A percentile compares a stretch with the other conserved stretches of the same genome.
Evolutionary conservation across 2,113 vertebrate species (phyloP).

Genomic region (Trogon melanurus): DNA sequence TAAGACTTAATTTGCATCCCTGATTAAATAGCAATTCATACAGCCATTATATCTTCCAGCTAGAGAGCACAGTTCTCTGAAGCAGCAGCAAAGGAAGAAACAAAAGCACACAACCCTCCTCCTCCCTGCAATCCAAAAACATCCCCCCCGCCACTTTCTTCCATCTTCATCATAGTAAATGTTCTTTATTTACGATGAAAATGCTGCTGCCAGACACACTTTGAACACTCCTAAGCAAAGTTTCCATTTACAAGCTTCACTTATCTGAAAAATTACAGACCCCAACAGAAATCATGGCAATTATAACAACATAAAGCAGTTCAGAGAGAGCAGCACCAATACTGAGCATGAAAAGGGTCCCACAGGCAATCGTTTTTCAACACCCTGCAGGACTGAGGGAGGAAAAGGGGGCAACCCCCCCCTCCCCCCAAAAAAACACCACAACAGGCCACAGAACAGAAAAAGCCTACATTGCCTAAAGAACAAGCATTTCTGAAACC

Average conservation of each 20-base stretch:
- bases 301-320: not conserved
- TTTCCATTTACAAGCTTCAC: not conserved
- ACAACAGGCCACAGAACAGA: not conserved
- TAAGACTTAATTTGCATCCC: conserved; percentile 67
- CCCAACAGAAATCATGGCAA: not conserved
- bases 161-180: not conserved
- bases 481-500: not conserved
- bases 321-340: not conserved
- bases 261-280: not conserved
- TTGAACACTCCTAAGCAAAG: not conserved
- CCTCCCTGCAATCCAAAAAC: not conserved
- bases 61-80: not conserved
- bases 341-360: not conserved
- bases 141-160: not conserved
- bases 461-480: fast-evolving
- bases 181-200: not conserved
- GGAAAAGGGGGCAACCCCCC: not conserved
- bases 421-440: not conserved
- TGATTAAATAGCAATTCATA: conserved; percentile 72
- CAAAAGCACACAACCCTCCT: not conserved
- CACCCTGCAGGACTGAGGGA: not conserved
- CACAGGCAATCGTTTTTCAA: not conserved
- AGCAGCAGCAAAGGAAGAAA: not conserved
- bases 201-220: not conserved
- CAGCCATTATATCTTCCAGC: conserved; percentile 32